These are phyloP conservation scores for Cephalopterus ornatus DNA, from an alignment of 2,113 vertebrate species.

Conservation along the genomic window DNA sequence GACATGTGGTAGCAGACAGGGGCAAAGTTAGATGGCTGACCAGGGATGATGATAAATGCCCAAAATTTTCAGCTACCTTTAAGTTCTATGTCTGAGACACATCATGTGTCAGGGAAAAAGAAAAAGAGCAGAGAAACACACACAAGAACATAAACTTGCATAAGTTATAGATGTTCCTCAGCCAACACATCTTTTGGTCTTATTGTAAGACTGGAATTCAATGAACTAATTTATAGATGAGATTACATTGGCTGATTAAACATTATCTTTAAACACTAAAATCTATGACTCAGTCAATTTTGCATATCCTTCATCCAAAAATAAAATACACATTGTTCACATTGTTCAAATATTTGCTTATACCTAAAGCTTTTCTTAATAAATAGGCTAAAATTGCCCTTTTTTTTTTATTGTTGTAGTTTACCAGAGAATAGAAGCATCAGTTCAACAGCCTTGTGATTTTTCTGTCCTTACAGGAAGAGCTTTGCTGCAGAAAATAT, in stretches of 20 bases:
- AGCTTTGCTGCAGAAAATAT: neutral
- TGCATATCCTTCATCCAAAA: neutral
- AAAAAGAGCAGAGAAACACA: neutral
- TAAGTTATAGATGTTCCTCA: neutral
- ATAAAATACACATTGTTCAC: neutral
- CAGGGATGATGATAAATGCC: neutral
- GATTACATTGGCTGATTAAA: neutral
- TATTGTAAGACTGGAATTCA: neutral
- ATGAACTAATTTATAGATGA: neutral
- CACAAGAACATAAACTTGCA: neutral
- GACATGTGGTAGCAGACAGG: neutral
- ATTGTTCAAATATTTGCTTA: neutral
- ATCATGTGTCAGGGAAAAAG: neutral
- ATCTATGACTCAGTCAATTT: neutral
- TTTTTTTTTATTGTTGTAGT: neutral
- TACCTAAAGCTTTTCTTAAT: neutral
- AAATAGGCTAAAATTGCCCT: neutral
- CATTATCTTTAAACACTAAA: neutral
- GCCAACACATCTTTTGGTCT: neutral
- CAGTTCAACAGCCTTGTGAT: neutral
- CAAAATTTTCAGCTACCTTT: neutral
- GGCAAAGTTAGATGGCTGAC: neutral
- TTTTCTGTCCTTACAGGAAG: slow-evolving; percentile 9
- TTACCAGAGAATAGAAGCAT: neutral
- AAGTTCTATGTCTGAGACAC: neutral